Evolutionary conservation across 2,113 vertebrate genomes (phyloP).

Genomic region (Cyanoderma ruficeps): DNA sequence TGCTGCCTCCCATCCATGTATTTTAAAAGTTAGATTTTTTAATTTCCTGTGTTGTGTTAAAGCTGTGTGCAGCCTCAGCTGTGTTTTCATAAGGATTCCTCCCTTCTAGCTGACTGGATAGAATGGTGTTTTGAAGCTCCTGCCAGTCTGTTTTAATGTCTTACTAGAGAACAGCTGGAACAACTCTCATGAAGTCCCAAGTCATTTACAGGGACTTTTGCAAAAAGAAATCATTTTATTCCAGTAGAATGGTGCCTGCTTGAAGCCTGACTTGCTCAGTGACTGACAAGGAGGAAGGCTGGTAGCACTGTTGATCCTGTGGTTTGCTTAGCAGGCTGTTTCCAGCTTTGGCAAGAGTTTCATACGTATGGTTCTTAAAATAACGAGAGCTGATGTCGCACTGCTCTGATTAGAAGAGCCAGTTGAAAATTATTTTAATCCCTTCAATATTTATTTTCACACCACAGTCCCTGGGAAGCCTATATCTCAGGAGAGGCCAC

Average conservation of each 20-base stretch:
- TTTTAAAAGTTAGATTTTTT: slow-evolving; percentile 40
- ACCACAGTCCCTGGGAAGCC: not conserved
- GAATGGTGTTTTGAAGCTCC: slow-evolving; percentile 24
- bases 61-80: slow-evolving; percentile 26
- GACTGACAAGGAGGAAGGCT: not conserved
- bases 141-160: slow-evolving; percentile 7
- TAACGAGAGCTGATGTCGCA: not conserved
- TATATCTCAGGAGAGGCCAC: not conserved
- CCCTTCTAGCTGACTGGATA: slow-evolving; percentile 9
- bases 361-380: not conserved
- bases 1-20: not conserved
- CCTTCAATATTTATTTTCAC: slow-evolving; percentile 15
- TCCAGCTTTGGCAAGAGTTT: not conserved
- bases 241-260: not conserved
- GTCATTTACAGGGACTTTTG: slow-evolving; percentile 17
- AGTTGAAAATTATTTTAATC: slow-evolving; percentile 5
- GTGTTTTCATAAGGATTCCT: slow-evolving; percentile 66
- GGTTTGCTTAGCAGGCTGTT: not conserved
- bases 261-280: not conserved
- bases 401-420: not conserved
- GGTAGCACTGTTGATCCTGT: not conserved
- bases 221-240: not conserved
- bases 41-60: slow-evolving; percentile 65
- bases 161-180: slow-evolving; percentile 45
- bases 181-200: slow-evolving; percentile 16